Conservation (phyloP, 2,888 invertebrate genomes). For the Liodrosophila aerea region DNA sequence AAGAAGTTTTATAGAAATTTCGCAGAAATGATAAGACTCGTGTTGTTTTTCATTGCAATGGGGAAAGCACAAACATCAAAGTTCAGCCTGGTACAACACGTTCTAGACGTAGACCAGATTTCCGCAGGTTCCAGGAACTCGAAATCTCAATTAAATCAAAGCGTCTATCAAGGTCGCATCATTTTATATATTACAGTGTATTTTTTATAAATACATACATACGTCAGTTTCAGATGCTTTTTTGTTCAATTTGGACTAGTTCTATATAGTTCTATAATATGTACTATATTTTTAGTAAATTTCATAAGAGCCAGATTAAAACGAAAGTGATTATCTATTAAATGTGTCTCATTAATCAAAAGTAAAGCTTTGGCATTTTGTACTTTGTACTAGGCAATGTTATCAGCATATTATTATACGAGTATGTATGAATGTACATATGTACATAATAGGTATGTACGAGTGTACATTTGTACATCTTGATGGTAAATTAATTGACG, state of each 20-base stretch:
- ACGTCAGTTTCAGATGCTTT: too few species aligned
- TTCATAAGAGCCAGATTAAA: conserved; percentile 24
- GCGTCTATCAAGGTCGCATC: too few species aligned
- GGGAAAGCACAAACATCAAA: too few species aligned
- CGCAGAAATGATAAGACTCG: too few species aligned
- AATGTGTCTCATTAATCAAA: conserved; percentile 17
- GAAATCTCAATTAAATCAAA: too few species aligned
- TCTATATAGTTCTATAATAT: conserved; percentile 17
- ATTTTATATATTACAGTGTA: too few species aligned
- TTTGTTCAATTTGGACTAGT: too few species aligned
- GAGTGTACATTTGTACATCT: conserved; percentile 3
- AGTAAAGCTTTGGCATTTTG: conserved; percentile 40
- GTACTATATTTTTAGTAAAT: conserved; percentile 7
- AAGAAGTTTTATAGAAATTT: neutral
- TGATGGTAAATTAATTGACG: conserved; percentile 23
- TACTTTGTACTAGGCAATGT: conserved; percentile 40
- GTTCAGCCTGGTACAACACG: too few species aligned
- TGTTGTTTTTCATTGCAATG: neutral
- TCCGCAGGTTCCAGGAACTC: too few species aligned
- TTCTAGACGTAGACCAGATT: too few species aligned
- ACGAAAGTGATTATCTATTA: conserved; percentile 40
- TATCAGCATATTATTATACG: conserved; percentile 37
- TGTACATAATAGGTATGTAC: neutral
- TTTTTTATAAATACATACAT: too few species aligned
- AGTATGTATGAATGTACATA: conserved; percentile 9